These are phyloP conservation scores for Isurus oxyrinchus DNA, from an alignment of 2,113 vertebrate species.

Conservation along the genomic window DNA sequence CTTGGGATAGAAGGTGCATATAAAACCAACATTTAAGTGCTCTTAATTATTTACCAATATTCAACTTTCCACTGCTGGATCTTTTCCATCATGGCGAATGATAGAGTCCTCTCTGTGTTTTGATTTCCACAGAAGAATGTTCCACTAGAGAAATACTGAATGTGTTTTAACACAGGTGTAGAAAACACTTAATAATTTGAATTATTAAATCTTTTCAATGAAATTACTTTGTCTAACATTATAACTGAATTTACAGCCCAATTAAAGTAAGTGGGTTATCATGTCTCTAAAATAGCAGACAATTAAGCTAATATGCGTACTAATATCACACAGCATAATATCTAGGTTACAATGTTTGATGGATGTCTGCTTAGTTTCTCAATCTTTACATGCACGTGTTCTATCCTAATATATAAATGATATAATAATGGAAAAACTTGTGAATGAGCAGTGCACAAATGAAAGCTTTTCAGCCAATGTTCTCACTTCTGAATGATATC, in stretches of 20 bases:
- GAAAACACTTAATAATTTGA: not conserved
- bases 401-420: not conserved
- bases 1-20: not conserved
- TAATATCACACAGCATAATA: not conserved
- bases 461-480: not conserved
- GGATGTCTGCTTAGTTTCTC: not conserved
- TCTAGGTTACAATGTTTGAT: not conserved
- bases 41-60: not conserved
- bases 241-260: not conserved
- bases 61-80: not conserved
- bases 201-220: not conserved
- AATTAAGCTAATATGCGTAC: not conserved
- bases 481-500: not conserved
- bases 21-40: not conserved
- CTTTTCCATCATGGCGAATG: not conserved
- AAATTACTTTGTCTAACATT: not conserved
- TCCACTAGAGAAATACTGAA: not conserved
- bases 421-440: not conserved
- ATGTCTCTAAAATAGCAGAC: not conserved
- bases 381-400: not conserved
- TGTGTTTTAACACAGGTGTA: not conserved
- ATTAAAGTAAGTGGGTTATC: not conserved
- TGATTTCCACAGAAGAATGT: not conserved
- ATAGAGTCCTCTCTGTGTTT: not conserved
- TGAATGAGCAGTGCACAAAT: not conserved